phyloP scores from a whole-genome alignment of 30 jellyfish, hydroid and myxozoan species.

The Clytia hemisphaerica region DNA sequence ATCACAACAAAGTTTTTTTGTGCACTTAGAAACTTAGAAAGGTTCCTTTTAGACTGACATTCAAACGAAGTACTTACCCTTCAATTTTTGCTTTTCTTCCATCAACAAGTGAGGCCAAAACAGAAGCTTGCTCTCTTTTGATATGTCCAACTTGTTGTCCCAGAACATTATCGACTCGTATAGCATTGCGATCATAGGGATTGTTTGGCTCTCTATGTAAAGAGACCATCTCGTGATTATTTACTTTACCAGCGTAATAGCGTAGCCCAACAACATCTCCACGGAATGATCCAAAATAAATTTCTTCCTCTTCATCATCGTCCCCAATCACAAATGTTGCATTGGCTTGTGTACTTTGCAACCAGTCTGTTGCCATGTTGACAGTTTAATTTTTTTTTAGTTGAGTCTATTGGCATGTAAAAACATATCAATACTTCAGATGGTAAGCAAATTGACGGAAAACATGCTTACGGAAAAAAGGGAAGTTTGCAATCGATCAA shows the following conservation, averaged over 20 bases:
- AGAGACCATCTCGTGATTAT: constrained; percentile 59
- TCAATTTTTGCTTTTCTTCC: constrained; percentile 46
- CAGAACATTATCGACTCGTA: constrained; percentile 54
- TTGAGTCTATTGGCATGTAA: too few relatives aligned
- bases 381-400: too few relatives aligned
- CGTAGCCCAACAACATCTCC: constrained; percentile 63
- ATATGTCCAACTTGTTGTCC: constrained; percentile 78
- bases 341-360: too few relatives aligned
- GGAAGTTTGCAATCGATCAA: too few relatives aligned
- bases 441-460: too few relatives aligned
- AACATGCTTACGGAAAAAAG: too few relatives aligned
- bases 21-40: neutral
- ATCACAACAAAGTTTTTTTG: neutral
- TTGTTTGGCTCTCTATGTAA: constrained; percentile 52
- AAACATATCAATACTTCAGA: too few relatives aligned
- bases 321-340: constrained; percentile 20
- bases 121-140: constrained; percentile 64
- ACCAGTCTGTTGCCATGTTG: too few relatives aligned
- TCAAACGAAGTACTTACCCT: constrained; percentile 32
- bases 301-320: constrained; percentile 39
- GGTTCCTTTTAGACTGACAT: too few relatives aligned
- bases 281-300: constrained; percentile 45
- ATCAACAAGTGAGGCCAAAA: constrained; percentile 37
- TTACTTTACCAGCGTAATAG: constrained; percentile 56
- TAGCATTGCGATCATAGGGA: constrained; percentile 59